Conservation (phyloP, 2,888 invertebrate species). For the Rapana venosa region DNA sequence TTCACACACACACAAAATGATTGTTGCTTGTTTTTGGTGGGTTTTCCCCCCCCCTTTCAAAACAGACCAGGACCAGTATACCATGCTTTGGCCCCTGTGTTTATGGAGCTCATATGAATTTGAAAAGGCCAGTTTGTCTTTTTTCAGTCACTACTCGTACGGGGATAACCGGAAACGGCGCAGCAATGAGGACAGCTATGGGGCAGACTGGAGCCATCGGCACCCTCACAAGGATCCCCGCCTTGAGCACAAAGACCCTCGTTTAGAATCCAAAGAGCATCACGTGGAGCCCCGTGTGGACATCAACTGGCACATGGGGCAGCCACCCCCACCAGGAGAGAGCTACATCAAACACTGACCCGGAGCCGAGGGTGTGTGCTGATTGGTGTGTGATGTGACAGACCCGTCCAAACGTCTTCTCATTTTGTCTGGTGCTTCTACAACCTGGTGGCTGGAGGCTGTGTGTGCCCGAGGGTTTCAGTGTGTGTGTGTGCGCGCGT, state of each 20-base stretch:
- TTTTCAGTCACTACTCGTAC: slow-evolving; percentile 39
- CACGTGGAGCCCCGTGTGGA: slow-evolving; percentile 47
- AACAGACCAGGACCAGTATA: no score
- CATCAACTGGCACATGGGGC: slow-evolving; percentile 42
- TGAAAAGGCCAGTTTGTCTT: not conserved
- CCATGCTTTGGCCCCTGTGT: no score
- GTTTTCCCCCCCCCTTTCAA: no score
- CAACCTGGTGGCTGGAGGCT: not conserved
- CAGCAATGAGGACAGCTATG: slow-evolving; percentile 42
- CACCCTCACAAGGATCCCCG: slow-evolving; percentile 42
- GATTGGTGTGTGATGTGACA: not conserved
- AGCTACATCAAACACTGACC: slow-evolving; percentile 46
- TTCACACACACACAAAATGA: no score
- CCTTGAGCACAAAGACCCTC: slow-evolving; percentile 52
- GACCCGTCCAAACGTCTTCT: slow-evolving; percentile 27
- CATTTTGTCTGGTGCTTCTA: slow-evolving; percentile 24
- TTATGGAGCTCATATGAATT: no score
- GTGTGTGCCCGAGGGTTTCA: not conserved
- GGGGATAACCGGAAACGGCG: slow-evolving; percentile 48
- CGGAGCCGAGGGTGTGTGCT: not conserved
- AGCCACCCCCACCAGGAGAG: slow-evolving; percentile 51
- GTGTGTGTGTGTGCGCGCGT: not conserved
- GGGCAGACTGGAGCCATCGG: slow-evolving; percentile 45
- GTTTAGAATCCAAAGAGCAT: slow-evolving; percentile 31
- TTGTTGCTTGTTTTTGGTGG: no score